These are phyloP conservation scores for Cavia porcellus DNA, from an alignment of 2,113 vertebrate genomes.

Conservation along the genomic window DNA sequence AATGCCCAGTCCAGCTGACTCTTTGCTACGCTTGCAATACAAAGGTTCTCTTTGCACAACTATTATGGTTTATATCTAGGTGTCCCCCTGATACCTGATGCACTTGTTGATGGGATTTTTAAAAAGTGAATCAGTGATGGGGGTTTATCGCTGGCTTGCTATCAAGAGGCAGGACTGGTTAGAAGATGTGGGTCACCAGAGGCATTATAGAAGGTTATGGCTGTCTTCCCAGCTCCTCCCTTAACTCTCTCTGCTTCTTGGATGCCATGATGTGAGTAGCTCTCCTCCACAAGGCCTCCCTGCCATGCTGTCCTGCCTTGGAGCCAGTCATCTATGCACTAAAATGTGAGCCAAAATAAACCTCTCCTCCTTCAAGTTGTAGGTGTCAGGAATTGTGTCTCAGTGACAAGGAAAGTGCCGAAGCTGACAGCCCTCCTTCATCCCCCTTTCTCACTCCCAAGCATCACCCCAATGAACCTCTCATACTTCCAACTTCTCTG, in stretches of 20 bases:
- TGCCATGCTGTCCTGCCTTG: neutral
- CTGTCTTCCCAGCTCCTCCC: neutral
- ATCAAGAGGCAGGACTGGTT: neutral
- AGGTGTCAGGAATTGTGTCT: neutral
- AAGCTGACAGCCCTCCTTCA: neutral
- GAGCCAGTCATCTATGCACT: neutral
- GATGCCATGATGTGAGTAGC: neutral
- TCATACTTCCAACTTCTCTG: neutral
- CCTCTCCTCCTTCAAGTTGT: neutral
- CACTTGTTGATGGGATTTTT: neutral
- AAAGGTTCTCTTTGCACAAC: neutral
- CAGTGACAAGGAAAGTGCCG: neutral
- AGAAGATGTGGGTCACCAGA: neutral
- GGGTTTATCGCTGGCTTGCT: neutral
- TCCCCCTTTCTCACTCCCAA: neutral
- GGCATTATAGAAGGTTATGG: neutral
- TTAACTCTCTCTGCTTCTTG: neutral
- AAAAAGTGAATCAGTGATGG: neutral
- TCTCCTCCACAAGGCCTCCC: neutral
- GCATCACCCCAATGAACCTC: neutral
- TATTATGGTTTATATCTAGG: neutral
- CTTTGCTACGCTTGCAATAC: neutral
- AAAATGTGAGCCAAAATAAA: neutral
- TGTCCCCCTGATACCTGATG: neutral
- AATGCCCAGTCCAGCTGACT: neutral